Conservation (phyloP, 2,888 invertebrate species). For the Endomychus coccineus region DNA sequence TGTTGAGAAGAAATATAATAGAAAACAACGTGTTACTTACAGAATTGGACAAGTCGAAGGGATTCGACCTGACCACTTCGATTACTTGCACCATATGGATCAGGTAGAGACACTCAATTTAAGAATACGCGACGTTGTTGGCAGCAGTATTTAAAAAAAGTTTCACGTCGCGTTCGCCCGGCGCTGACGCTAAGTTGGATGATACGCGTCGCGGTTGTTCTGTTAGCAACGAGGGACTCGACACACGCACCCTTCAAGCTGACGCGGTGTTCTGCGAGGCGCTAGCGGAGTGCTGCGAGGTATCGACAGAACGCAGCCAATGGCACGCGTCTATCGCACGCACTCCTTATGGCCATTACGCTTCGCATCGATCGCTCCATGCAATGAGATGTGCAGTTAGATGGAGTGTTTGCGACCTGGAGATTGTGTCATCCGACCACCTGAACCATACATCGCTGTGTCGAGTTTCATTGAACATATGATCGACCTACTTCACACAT, state of each 20-base stretch:
- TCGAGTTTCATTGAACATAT: no score
- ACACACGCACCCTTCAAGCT: slow-evolving; percentile 34
- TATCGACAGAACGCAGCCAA: slow-evolving; percentile 40
- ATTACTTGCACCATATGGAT: slow-evolving; percentile 74
- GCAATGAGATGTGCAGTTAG: slow-evolving; percentile 28
- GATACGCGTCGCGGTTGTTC: slow-evolving; percentile 15
- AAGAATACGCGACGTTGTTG: no score
- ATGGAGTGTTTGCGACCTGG: slow-evolving; percentile 26
- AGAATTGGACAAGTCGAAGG: slow-evolving; percentile 70
- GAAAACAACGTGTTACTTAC: slow-evolving; percentile 51
- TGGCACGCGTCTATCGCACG: slow-evolving; percentile 40
- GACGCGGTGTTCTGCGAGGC: slow-evolving; percentile 34
- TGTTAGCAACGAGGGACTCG: slow-evolving; percentile 18
- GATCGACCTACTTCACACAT: no score
- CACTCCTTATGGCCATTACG: slow-evolving; percentile 43
- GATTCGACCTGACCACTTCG: slow-evolving; percentile 71
- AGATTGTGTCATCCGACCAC: slow-evolving; percentile 10
- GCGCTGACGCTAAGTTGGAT: slow-evolving; percentile 6
- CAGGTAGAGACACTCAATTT: no score
- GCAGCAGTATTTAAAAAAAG: no score
- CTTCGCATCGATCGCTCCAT: slow-evolving; percentile 38
- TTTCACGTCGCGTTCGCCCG: background rate
- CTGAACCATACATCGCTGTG: no score
- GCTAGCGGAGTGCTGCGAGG: slow-evolving; percentile 24
- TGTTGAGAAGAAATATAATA: no score